Percentiles rank a stretch among this genome's conserved stretches.
Conservation (phyloP, 2,888 invertebrate species). For the Rhimphoctona megacephalus region DNA sequence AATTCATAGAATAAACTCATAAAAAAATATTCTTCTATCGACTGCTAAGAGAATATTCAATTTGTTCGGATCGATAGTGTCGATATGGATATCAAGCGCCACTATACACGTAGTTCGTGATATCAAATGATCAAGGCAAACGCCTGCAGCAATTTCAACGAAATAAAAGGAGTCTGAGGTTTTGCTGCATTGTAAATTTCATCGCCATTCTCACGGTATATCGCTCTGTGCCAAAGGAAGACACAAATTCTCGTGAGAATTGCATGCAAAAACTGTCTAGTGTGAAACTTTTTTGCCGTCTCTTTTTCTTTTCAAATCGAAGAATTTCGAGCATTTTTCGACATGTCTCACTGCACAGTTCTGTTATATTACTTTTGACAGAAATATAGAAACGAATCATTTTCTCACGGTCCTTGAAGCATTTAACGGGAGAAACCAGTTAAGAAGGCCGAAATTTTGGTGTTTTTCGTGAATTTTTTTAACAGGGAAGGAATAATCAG, state of each 20-base stretch:
- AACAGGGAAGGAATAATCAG: too few species aligned
- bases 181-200: constrained; percentile 6
- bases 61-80: neutral
- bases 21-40: constrained; percentile 21
- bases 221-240: neutral
- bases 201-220: neutral
- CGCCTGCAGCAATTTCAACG: neutral
- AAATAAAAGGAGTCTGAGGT: constrained; percentile 18
- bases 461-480: too few species aligned
- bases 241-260: neutral
- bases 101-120: constrained; percentile 7
- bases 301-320: neutral
- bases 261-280: neutral
- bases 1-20: constrained; percentile 40
- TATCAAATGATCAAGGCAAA: constrained; percentile 9
- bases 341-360: neutral
- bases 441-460: too few species aligned
- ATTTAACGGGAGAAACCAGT: too few species aligned
- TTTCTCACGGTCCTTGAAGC: too few species aligned
- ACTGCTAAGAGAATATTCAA: constrained; percentile 6
- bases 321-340: neutral
- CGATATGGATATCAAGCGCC: constrained; percentile 5
- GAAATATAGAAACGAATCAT: too few species aligned
- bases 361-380: neutral
- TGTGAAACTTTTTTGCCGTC: neutral